These are phyloP conservation scores for Canis aureus DNA, from an alignment of 2,113 vertebrate genomes.

Conservation along the genomic window DNA sequence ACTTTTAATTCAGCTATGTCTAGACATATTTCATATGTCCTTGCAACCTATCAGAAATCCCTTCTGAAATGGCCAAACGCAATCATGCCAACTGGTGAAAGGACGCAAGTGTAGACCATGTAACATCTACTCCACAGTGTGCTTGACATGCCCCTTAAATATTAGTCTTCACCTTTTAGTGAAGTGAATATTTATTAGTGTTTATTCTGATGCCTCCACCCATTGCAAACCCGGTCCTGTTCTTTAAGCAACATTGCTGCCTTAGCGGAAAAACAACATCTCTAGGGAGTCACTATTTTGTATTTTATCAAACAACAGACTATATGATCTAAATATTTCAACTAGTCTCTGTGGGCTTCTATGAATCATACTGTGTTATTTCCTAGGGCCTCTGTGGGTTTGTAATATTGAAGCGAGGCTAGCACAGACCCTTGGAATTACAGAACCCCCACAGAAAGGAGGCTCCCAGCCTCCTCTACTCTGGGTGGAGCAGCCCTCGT, in stretches of 20 bases:
- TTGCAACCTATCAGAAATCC: background rate
- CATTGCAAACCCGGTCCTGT: background rate
- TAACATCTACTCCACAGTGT: rapidly evolving
- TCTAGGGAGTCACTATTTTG: background rate
- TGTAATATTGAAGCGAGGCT: background rate
- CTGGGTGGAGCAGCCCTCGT: background rate
- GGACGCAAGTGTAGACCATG: rapidly evolving
- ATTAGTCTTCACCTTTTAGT: rapidly evolving
- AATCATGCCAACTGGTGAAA: background rate
- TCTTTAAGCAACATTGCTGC: background rate
- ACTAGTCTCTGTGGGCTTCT: background rate
- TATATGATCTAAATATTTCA: background rate
- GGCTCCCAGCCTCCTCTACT: rapidly evolving
- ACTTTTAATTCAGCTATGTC: background rate
- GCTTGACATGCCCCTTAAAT: background rate
- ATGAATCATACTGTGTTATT: background rate
- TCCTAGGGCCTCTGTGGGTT: background rate
- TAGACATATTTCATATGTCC: background rate
- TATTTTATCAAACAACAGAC: background rate
- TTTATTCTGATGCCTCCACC: background rate
- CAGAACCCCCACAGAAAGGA: no score
- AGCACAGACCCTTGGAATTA: rapidly evolving
- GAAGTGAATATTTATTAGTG: no score
- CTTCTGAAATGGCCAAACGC: background rate
- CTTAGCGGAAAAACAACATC: background rate